Conservation (phyloP, 1,140 invertebrate species). For the Caenorhabditis briggsae region DNA sequence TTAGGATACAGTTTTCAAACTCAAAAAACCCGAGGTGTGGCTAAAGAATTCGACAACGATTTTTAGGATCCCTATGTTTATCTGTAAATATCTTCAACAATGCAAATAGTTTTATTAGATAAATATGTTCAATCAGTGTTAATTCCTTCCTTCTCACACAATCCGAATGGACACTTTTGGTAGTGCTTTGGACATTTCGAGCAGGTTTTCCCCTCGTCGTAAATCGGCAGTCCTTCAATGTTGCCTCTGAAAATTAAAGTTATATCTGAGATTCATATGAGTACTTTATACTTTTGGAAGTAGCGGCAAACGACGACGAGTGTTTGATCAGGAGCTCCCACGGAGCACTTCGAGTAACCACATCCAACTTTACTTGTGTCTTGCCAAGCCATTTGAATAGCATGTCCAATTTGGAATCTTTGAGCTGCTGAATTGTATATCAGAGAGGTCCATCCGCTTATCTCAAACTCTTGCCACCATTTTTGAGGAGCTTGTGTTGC, state of each 20-base stretch:
- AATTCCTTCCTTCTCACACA: constrained; percentile 47
- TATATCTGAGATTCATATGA: too few relatives aligned
- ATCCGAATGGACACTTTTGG: constrained; percentile 21
- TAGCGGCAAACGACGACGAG: constrained; percentile 39
- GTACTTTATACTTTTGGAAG: constrained; percentile 21
- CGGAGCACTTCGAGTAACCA: constrained; percentile 11
- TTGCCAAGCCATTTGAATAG: constrained; percentile 41
- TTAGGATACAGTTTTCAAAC: too few relatives aligned
- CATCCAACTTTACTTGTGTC: constrained; percentile 7
- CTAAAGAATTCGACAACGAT: too few relatives aligned
- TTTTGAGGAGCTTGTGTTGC: constrained; percentile 5
- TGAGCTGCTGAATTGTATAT: constrained; percentile 9
- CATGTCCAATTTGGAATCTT: constrained; percentile 32
- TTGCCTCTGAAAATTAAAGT: constrained; percentile 10
- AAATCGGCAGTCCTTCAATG: constrained; percentile 25
- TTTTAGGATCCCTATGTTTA: not conserved
- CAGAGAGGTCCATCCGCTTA: constrained; percentile 21
- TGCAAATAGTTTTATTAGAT: constrained; percentile 10
- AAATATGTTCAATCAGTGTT: not conserved
- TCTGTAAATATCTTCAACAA: not conserved
- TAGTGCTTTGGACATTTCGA: constrained; percentile 25
- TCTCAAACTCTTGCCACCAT: constrained; percentile 39
- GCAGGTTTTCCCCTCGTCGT: constrained; percentile 7
- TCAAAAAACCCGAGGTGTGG: too few relatives aligned
- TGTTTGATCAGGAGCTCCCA: constrained; percentile 17